Base-by-base conservation (phyloP, 2,888 invertebrate genomes). In the Pandemis cinnamomeana region DNA sequence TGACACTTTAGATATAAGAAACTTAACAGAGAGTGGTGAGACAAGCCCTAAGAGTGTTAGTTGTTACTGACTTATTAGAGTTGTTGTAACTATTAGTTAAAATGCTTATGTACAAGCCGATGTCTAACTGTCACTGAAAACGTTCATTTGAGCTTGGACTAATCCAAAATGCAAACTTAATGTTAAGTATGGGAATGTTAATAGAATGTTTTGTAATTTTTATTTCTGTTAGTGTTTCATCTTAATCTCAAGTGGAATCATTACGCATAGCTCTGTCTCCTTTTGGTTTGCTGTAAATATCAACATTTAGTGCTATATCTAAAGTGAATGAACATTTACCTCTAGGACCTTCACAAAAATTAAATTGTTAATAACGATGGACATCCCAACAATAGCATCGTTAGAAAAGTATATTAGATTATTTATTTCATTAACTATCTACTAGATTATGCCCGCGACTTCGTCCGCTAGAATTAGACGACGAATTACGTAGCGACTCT, bases 121-220 rank as follows among this genome's bases (percentile, higher is more conserved):
- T 27, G 27, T 58, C 58, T 27, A 20, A 58, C 5, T 27, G 58
- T 5, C 1, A 44, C 58, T 66, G 64, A 73, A 66, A 73, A 66
- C 42, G 64, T 69, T 66, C n/a, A 51, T 51, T 58, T 58, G 27
- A n/a, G 6, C 10, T 20, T 15, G 20, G 7, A 64, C 60, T 66
- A 55, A 51, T 51, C n/a, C 20, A n/a, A 66, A 73, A 66, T 69
- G 72, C 72, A 69, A 69, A 73, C 58, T 63, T 60, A 66, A 67
- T 71, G 15, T 58, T 46, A 55, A 68, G 41, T 55, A 73, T 53
- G 60, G 63, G n/a, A 20, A 66, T 11, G 63, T n/a, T 27, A 42
- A 27, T 63, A 63, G 46, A 41, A 53, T 64, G 51, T 60, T 27
- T 41, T 69, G 51, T 72, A 46, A 63, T 48, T 69, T 13, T 44